Percentiles rank a stretch among this genome's conserved stretches.
These are phyloP conservation scores for Hypena proboscidalis DNA, from an alignment of 2,888 invertebrate species.

Conservation along the genomic window DNA sequence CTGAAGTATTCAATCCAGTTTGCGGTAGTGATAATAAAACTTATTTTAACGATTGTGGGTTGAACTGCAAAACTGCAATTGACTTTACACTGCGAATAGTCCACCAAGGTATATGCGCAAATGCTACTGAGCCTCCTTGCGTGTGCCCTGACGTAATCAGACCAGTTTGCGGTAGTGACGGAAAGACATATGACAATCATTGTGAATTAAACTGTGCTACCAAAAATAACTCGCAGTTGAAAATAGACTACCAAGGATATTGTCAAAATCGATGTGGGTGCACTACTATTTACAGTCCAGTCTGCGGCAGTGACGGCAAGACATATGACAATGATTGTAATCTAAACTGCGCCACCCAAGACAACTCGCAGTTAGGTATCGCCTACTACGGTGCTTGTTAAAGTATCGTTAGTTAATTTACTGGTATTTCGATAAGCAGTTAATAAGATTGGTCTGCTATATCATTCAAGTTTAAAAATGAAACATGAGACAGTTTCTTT, in stretches of 20 bases:
- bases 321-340: constrained; percentile 5
- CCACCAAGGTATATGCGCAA: constrained; percentile 15
- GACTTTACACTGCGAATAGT: constrained; percentile 30
- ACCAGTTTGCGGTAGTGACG: constrained; percentile 10
- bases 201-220: constrained; percentile 3
- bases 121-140: not conserved
- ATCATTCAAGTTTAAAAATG: no score
- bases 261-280: constrained; percentile 1
- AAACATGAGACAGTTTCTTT: not conserved
- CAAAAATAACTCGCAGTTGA: constrained; percentile 1
- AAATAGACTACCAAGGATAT: not conserved
- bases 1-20: constrained; percentile 42
- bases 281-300: not conserved
- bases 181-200: constrained; percentile 3
- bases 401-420: no score
- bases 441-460: no score
- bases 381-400: no score
- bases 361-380: no score
- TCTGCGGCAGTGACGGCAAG: constrained; percentile 10
- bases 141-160: not conserved
- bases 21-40: constrained; percentile 55
- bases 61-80: constrained; percentile 43
- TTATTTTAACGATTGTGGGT: constrained; percentile 49
- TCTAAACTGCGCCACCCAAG: constrained; percentile 4
- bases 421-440: no score